phyloP scores from a whole-genome alignment of 2,797 vertebrate genomes.

The Neosilurus hyrtlii region DNA sequence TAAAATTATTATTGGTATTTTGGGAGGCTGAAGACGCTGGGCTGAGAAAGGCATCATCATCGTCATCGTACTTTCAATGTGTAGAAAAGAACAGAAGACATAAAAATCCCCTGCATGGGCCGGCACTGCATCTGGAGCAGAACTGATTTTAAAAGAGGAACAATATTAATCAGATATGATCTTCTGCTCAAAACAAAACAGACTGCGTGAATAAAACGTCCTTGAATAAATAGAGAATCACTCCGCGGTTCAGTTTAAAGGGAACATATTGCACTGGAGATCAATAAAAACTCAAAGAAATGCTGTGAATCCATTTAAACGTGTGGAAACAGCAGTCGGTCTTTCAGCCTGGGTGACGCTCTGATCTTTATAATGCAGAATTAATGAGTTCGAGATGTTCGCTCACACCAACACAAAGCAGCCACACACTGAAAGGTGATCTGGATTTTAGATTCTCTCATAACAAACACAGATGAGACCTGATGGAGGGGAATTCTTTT shows the following conservation, averaged over 20 bases:
- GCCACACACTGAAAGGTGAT: neutral
- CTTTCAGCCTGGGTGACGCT: neutral
- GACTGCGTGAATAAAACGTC: neutral
- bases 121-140: neutral
- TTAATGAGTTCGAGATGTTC: neutral
- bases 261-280: neutral
- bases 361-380: neutral
- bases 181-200: neutral
- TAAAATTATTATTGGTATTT: neutral
- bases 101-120: neutral
- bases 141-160: slow-evolving; percentile 14
- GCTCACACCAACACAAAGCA: neutral
- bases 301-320: neutral
- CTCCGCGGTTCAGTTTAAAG: neutral
- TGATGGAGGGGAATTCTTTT: neutral
- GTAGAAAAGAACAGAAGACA: neutral
- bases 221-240: slow-evolving; percentile 8
- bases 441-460: no score
- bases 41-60: neutral
- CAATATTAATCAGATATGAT: slow-evolving; percentile 13
- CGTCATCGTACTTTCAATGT: no score
- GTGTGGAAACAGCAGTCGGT: neutral
- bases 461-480: neutral
- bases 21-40: neutral
- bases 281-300: neutral